Conservation (phyloP, 2,113 vertebrate species). For the Fulmarus glacialis region DNA sequence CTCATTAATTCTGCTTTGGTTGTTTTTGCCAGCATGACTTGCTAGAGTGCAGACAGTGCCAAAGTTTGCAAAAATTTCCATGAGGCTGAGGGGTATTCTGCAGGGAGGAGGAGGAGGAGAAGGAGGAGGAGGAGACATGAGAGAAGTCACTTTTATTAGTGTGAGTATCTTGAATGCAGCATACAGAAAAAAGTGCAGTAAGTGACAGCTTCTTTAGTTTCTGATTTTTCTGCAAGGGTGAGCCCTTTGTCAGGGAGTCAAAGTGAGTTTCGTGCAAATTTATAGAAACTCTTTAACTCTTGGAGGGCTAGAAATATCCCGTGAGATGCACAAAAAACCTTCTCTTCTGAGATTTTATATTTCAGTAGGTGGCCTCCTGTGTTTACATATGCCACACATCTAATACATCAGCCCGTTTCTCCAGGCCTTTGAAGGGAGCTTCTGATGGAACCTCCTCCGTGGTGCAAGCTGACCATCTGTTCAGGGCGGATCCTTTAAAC, state of each 20-base stretch:
- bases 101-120: background rate
- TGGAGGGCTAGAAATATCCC: background rate
- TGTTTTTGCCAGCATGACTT: background rate
- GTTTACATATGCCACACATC: background rate
- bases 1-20: background rate
- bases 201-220: background rate
- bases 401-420: background rate
- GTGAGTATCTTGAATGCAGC: background rate
- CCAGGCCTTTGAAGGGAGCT: background rate
- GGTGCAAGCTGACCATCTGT: background rate
- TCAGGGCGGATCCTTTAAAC: background rate
- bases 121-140: background rate
- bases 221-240: background rate
- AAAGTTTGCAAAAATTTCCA: background rate
- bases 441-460: background rate
- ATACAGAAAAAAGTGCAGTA: background rate
- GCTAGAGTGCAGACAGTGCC: background rate
- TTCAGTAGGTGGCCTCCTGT: background rate
- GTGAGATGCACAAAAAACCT: background rate
- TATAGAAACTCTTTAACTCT: background rate
- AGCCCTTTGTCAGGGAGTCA: background rate
- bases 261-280: background rate
- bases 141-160: background rate
- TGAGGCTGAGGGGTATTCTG: background rate
- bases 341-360: background rate